phyloP scores from a whole-genome alignment of 2,797 vertebrate genomes.

The Tolypeutes matacus region DNA sequence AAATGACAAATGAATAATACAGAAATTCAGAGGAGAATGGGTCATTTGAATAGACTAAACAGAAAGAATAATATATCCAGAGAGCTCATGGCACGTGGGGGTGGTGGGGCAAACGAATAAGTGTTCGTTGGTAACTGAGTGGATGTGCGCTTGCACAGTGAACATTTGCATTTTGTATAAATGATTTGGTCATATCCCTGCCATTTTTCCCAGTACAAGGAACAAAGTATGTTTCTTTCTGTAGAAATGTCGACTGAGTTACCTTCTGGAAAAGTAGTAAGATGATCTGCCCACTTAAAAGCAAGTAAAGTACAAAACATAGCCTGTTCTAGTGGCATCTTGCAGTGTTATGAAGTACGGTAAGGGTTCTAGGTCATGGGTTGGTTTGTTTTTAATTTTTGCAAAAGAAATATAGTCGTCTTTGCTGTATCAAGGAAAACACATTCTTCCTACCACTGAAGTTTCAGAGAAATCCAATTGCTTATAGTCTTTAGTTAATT shows the following conservation, averaged over 20 bases:
- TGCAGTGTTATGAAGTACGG: neutral
- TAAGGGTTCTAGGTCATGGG: neutral
- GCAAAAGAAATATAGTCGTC: neutral
- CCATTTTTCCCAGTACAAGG: constrained; percentile 7
- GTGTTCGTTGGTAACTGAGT: neutral
- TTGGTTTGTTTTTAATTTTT: neutral
- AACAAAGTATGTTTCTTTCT: neutral
- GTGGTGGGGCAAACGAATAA: neutral
- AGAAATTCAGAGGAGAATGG: neutral
- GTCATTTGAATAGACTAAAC: neutral
- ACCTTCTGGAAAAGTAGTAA: neutral
- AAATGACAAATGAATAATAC: neutral
- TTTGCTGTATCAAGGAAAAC: constrained; percentile 31
- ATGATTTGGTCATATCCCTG: neutral
- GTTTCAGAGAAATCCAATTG: constrained; percentile 9
- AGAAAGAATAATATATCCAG: neutral
- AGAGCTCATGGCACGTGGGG: neutral
- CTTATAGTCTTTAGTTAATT: constrained; percentile 50
- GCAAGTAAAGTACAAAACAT: neutral
- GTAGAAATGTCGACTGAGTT: neutral
- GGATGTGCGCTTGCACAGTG: neutral
- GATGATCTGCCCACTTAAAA: neutral
- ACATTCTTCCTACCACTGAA: neutral
- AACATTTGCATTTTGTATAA: neutral
- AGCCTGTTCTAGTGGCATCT: neutral